Base-by-base conservation (phyloP, 2,888 invertebrate species). In the Drosophila kokeensis region DNA sequence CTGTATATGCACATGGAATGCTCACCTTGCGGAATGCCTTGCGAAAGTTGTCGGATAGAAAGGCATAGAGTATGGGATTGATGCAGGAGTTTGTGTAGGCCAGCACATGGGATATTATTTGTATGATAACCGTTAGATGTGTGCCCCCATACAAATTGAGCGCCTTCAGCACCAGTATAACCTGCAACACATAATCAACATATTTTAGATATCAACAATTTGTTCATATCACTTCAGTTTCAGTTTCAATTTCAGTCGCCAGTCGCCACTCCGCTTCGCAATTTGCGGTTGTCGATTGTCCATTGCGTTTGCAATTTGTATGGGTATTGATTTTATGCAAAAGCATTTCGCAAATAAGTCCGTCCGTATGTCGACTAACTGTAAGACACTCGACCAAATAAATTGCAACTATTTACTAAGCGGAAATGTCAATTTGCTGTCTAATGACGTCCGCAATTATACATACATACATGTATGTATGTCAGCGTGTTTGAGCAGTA, bases 1-100 rank as follows among this genome's bases (percentile, higher is more conserved):
- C n/a, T n/a, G n/a, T 13, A 45, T 45, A 8, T 55, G 29, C 5
- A 4, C 10, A 21, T 8, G 3, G 18, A 11, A 29, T 50, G 29
- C 13, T 89, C 79, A 93, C 95, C 93, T 95, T 95, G 73, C 95
- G 94, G 93, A 98, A 98, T 29, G 98, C 98, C 91, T 97, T 96
- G 83, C 98, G 95, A 94, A 99, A 98, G 94, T 98, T 98, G 90
- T 98, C 98, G 2, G 98, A 98, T 59, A 98, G 94, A 93, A 98
- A 98, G 5, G 98, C 98, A 94, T 99, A 99, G 58, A 99, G 95
- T 82, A 99, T 96, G 0, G 98, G 98, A 93, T 99, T 98, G 89
- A 99, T 96, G 92, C 98, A 98, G 90, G 97, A 97, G 94, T 98
- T 99, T 94, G 96, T 97, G 94, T 99, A 99, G 24, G 98, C 98